These are phyloP conservation scores for Acanthosepion esculentum DNA, from an alignment of 2,888 invertebrate genomes.

Conservation along the genomic window DNA sequence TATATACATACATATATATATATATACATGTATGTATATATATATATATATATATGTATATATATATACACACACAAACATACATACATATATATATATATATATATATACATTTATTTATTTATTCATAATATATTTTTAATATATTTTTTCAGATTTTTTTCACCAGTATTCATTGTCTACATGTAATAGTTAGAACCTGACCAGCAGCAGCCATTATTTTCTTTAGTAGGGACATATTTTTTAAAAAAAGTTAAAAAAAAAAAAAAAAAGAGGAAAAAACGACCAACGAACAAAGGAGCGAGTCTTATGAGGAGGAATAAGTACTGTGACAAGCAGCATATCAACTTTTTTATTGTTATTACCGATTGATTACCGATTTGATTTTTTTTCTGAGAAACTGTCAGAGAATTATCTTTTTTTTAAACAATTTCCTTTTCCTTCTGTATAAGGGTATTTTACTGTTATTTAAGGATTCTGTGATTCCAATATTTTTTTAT, in stretches of 20 bases:
- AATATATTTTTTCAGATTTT: neutral
- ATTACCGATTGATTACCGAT: slow-evolving; percentile 9
- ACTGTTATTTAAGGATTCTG: slow-evolving; percentile 2
- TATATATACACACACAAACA: too few relatives aligned
- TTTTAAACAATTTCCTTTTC: neutral
- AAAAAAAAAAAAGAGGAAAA: slow-evolving; percentile 6
- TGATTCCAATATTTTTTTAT: neutral
- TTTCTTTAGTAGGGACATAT: slow-evolving; percentile 40
- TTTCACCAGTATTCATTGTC: slow-evolving; percentile 40
- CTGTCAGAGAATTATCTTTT: slow-evolving; percentile 39
- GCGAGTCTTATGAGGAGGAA: slow-evolving; percentile 39
- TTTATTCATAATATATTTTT: neutral
- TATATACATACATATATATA: neutral
- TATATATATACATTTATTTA: neutral
- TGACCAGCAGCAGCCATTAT: slow-evolving; percentile 42
- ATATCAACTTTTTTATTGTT: slow-evolving; percentile 24
- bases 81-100: neutral
- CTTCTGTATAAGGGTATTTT: slow-evolving; percentile 24
- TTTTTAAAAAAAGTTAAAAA: neutral
- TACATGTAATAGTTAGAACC: slow-evolving; percentile 15
- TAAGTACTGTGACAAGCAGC: slow-evolving; percentile 44
- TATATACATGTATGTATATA: neutral
- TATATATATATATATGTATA: neutral
- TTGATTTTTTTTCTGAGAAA: neutral
- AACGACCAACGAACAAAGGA: slow-evolving; percentile 41